phyloP scores from a whole-genome alignment of 1,140 invertebrate species.

The Tetramorium alpestre region DNA sequence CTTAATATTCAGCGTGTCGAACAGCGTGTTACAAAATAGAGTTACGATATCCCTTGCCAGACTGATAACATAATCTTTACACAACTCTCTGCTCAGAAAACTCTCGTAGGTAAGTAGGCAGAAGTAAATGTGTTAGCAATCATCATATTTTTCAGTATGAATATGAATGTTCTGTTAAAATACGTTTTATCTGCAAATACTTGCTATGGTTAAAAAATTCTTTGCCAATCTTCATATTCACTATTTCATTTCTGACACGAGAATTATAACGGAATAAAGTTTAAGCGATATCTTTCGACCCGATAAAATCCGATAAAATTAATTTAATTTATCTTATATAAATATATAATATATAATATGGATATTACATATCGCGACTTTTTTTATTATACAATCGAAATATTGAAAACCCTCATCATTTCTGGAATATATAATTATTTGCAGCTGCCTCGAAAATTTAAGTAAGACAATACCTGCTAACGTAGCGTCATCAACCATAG shows the following conservation, averaged over 20 bases:
- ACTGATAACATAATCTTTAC: slow-evolving; percentile 78
- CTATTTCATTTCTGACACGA: neutral
- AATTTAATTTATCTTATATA: neutral
- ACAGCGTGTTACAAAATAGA: slow-evolving; percentile 74
- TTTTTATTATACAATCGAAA: neutral
- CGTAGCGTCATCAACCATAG: slow-evolving; percentile 20
- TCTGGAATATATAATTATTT: neutral
- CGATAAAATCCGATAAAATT: neutral
- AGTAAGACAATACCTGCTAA: slow-evolving; percentile 54
- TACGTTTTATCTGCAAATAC: neutral
- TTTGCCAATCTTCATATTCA: neutral
- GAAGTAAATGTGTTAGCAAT: slow-evolving; percentile 9
- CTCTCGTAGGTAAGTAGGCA: slow-evolving; percentile 19
- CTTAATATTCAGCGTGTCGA: slow-evolving; percentile 72
- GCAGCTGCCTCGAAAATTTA: neutral
- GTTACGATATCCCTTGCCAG: slow-evolving; percentile 74
- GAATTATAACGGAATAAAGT: neutral
- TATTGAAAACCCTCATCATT: neutral
- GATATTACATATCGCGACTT: neutral
- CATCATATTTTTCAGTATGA: neutral
- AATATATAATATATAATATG: neutral
- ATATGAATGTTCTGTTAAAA: slow-evolving; percentile 32
- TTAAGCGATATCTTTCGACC: neutral
- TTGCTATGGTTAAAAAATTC: neutral
- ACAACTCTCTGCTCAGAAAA: slow-evolving; percentile 66